Conservation (phyloP, 2,113 vertebrate species). For the Erpornis zantholeuca region DNA sequence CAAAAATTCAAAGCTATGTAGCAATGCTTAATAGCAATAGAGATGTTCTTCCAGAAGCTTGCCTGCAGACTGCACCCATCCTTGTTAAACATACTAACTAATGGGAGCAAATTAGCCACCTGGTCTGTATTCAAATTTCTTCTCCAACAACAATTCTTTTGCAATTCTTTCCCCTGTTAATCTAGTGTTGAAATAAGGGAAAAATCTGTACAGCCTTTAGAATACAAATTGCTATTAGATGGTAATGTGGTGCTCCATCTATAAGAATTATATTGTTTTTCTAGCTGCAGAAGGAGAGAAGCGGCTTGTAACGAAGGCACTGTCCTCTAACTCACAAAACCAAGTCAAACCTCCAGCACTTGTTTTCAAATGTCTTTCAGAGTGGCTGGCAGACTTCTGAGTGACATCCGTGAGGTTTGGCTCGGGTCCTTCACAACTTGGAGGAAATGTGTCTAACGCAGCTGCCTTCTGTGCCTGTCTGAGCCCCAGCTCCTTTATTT, state of each 20-base stretch:
- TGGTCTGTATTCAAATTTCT: constrained; percentile 1
- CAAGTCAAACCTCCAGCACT: not conserved
- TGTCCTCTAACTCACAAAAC: not conserved
- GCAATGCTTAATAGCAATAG: not conserved
- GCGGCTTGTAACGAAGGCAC: not conserved
- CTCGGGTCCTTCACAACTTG: not conserved
- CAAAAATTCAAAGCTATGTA: not conserved
- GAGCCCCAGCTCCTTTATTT: not conserved
- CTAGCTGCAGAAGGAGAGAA: not conserved
- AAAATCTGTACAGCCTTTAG: not conserved
- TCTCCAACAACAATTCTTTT: not conserved
- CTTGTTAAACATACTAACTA: constrained; percentile 30
- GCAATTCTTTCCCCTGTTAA: not conserved
- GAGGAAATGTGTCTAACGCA: not conserved
- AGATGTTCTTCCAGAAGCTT: constrained; percentile 19
- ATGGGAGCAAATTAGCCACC: constrained; percentile 41
- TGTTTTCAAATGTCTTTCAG: not conserved
- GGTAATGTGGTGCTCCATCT: not conserved
- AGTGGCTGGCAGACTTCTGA: not conserved
- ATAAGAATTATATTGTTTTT: not conserved
- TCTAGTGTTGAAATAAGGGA: not conserved
- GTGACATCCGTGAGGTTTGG: not conserved
- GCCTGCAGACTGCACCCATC: not conserved
- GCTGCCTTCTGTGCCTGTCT: not conserved
- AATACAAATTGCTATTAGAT: not conserved